Base-by-base conservation (phyloP, 2,888 invertebrate species). In the Drosophila seclusa region DNA sequence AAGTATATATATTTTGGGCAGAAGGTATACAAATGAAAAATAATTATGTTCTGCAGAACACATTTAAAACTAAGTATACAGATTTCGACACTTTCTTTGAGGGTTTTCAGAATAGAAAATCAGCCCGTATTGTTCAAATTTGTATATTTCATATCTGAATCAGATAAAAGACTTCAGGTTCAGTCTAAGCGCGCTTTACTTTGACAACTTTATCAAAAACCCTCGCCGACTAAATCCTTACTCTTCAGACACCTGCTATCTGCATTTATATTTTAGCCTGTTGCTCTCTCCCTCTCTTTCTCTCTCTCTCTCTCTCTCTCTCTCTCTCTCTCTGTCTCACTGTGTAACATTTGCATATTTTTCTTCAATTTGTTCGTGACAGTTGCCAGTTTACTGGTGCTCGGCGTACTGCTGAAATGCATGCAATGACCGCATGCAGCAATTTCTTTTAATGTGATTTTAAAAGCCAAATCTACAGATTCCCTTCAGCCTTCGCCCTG, bases 401-500 rank as follows among this genome's bases (percentile, higher is more conserved):
- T 59, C 55, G 40, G 38, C 29, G 49, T 64, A 29, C 61, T 58
- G 63, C 63, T 42, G 63, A 76, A 71, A 73, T 73, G 76, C 73
- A 74, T 63, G 74, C 82, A 82, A 78, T 80, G 80, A 64, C 77
- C 77, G 67, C 72, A 69, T 66, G 64, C 61, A 52, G 79, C 83
- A 85, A 85, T 85, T 86, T 80, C 83, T 82, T 87, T 81, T 87
- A 85, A 85, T 87, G 88, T 83, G 77, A 81, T 87, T 85, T 85
- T 85, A 85, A 85, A 85, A 83, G 88, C 75, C 81, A 87, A 83
- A 87, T 81, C 86, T 85, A 87, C 83, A 87, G 79, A 76, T 83
- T 83, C 68, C 59, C 45, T 16, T 21, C 16, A 6, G 18, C n/a
- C 31, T 21, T 31, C 29, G 10, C 10, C 21, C 21, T 69, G 11